phyloP scores from a whole-genome alignment of 2,888 invertebrate genomes.

The Lordiphosa fenestrarum region DNA sequence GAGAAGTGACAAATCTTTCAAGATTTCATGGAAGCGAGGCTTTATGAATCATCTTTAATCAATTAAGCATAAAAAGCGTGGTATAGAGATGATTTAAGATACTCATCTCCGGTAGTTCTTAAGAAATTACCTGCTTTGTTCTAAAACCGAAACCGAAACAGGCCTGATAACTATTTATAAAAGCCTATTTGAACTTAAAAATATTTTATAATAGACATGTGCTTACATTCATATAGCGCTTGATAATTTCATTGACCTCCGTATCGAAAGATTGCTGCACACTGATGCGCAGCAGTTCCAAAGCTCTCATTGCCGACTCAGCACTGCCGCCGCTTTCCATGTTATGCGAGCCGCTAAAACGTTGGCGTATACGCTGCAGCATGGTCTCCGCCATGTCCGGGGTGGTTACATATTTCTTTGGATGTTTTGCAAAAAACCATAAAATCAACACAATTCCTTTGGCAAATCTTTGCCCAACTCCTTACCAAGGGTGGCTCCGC shows the following conservation, averaged over 20 bases:
- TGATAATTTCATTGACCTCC: slow-evolving; percentile 83
- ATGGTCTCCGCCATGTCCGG: slow-evolving; percentile 78
- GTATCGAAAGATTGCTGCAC: slow-evolving; percentile 84
- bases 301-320: slow-evolving; percentile 80
- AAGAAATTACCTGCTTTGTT: too few relatives aligned
- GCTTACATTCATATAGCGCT: slow-evolving; percentile 83
- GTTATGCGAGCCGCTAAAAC: slow-evolving; percentile 67
- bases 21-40: too few relatives aligned
- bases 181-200: neutral
- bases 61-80: too few relatives aligned
- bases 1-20: too few relatives aligned
- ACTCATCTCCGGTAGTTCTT: too few relatives aligned
- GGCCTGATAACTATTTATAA: neutral
- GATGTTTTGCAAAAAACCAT: neutral
- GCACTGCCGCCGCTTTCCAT: slow-evolving; percentile 66
- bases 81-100: too few relatives aligned
- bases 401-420: slow-evolving; percentile 77
- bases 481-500: slow-evolving; percentile 48
- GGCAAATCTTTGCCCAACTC: neutral
- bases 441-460: too few relatives aligned
- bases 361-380: slow-evolving; percentile 75
- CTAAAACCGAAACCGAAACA: too few relatives aligned
- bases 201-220: neutral
- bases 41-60: too few relatives aligned
- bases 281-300: slow-evolving; percentile 83